Percentiles rank a stretch among this genome's conserved stretches.
Evolutionary conservation across 2,113 vertebrate genomes (phyloP).

Genomic region (Vidua chalybeata): DNA sequence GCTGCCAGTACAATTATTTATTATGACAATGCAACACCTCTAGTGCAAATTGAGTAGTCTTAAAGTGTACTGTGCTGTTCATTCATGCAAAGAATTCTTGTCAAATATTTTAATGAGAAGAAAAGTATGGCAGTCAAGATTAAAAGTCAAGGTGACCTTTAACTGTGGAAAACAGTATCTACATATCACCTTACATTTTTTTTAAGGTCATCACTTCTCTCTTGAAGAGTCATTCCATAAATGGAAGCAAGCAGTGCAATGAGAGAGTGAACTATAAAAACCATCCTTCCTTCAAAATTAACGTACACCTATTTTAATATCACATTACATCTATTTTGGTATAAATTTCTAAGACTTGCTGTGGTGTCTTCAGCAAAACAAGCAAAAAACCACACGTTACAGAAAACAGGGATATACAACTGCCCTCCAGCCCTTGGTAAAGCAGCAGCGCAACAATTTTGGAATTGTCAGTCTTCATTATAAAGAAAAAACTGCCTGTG

Average conservation of each 20-base stretch:
- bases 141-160: conserved; percentile 79
- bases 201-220: conserved; percentile 54
- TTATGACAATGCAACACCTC: conserved; percentile 31
- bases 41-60: conserved; percentile 43
- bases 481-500: not conserved
- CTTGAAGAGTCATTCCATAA: conserved; percentile 11
- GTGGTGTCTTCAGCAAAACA: not conserved
- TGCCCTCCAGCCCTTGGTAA: not conserved
- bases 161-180: conserved; percentile 52
- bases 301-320: not conserved
- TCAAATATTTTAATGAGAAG: conserved; percentile 82
- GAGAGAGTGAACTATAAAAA: not conserved
- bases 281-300: not conserved
- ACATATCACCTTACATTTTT: conserved; percentile 50
- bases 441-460: fast-evolving
- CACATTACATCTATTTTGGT: not conserved
- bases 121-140: conserved; percentile 69
- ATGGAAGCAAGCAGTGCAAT: not conserved
- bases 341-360: not conserved
- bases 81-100: conserved; percentile 77
- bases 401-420: not conserved
- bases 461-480: not conserved
- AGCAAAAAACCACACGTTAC: not conserved
- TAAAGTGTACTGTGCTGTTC: conserved; percentile 63
- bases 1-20: conserved; percentile 45